phyloP scores from a whole-genome alignment of 2,113 vertebrate genomes.

The Erythrocebus patas region DNA sequence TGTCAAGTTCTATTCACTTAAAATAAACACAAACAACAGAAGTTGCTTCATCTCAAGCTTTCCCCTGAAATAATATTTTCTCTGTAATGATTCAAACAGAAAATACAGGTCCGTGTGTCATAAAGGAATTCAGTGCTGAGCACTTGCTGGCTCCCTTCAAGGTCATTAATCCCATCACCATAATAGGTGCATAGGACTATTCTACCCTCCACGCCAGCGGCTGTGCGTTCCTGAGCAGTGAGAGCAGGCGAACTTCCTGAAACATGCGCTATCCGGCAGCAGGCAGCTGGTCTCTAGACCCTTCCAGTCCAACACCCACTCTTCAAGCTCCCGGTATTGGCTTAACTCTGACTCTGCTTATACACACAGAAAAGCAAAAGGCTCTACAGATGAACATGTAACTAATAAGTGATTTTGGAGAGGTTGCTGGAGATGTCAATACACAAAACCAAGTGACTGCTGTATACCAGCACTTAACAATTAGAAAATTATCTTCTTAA shows the following conservation, averaged over 20 bases:
- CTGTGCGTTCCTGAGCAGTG: neutral
- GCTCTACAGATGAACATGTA: neutral
- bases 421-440: neutral
- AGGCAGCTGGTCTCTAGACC: accelerated
- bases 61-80: neutral
- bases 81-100: constrained; percentile 33
- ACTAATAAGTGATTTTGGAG: neutral
- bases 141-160: neutral
- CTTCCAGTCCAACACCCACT: accelerated
- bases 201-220: accelerated
- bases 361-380: neutral
- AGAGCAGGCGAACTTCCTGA: neutral
- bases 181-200: neutral
- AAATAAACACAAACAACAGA: constrained; percentile 45
- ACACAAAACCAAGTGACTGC: neutral
- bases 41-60: constrained; percentile 48
- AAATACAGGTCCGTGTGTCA: neutral
- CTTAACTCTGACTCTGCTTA: neutral
- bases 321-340: accelerated
- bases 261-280: neutral
- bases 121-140: constrained; percentile 1
- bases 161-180: neutral
- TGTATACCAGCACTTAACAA: neutral
- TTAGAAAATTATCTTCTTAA: neutral
- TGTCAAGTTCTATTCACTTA: constrained; percentile 55